Evolutionary conservation across 2,113 vertebrate genomes (phyloP).

Genomic region (Pionites leucogaster): DNA sequence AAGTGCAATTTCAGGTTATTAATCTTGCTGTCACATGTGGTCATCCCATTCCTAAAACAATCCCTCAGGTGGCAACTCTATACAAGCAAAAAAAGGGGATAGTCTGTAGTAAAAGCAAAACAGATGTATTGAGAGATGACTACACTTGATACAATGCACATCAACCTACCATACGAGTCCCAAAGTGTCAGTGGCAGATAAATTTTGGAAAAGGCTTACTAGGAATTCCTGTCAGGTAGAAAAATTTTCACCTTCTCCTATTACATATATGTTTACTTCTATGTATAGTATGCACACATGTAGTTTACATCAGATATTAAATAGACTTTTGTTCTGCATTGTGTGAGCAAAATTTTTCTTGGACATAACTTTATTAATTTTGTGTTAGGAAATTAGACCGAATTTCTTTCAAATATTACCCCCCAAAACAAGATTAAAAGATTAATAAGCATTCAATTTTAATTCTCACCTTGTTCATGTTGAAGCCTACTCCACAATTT

Average conservation of each 20-base stretch:
- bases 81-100: neutral
- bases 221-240: neutral
- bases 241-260: neutral
- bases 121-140: neutral
- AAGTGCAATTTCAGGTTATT: neutral
- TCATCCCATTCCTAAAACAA: neutral
- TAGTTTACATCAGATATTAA: neutral
- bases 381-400: neutral
- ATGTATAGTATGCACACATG: neutral
- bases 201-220: neutral
- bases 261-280: neutral
- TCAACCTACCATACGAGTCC: neutral
- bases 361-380: neutral
- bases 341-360: neutral
- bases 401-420: neutral
- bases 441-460: neutral
- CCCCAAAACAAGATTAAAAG: neutral
- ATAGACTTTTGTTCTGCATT: neutral
- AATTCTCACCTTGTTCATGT: neutral
- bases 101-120: neutral
- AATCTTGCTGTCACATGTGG: neutral
- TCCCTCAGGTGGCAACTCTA: fast-evolving
- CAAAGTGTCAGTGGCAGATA: neutral
- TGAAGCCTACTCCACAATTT: neutral
- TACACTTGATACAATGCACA: neutral